These are phyloP conservation scores for Plagodis pulveraria DNA, from an alignment of 2,888 invertebrate genomes.

Conservation along the genomic window DNA sequence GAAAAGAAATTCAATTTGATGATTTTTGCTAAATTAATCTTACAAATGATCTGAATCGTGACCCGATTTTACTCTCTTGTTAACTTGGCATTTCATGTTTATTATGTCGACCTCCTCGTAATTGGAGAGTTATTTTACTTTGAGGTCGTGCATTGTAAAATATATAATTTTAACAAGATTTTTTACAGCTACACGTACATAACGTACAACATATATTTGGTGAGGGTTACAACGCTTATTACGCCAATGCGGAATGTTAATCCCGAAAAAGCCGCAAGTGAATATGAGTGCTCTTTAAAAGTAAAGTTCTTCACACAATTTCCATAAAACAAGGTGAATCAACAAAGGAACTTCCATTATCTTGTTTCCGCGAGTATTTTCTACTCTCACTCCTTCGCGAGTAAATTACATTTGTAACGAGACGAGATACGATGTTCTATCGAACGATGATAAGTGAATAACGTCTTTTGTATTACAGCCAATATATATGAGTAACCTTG, in stretches of 20 bases:
- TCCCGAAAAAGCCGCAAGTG: conserved; percentile 23
- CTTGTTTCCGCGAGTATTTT: conserved; percentile 57
- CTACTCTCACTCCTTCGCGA: conserved; percentile 47
- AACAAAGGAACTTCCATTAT: conserved; percentile 57
- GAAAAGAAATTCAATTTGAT: conserved; percentile 69
- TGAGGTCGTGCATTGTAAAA: conserved; percentile 10
- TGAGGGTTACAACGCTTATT: conserved; percentile 16
- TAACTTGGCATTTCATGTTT: conserved; percentile 36
- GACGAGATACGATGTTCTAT: conserved; percentile 51
- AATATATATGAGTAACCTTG: conserved; percentile 36
- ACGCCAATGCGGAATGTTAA: conserved; percentile 20
- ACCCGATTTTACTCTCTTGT: conserved; percentile 30
- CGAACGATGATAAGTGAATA: conserved; percentile 40
- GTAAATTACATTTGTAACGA: conserved; percentile 59
- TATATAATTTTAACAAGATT: conserved; percentile 1
- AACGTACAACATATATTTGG: neutral
- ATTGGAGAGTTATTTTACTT: conserved; percentile 30
- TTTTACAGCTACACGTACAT: conserved; percentile 4
- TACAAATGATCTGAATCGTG: conserved; percentile 36
- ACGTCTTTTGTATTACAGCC: conserved; percentile 37
- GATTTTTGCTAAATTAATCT: conserved; percentile 43
- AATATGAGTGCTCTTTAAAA: conserved; percentile 36
- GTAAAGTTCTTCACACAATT: conserved; percentile 48
- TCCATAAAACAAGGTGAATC: conserved; percentile 56
- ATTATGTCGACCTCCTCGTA: conserved; percentile 27